These are phyloP conservation scores for Bombus breviceps DNA, from an alignment of 1,140 invertebrate genomes.

Conservation along the genomic window DNA sequence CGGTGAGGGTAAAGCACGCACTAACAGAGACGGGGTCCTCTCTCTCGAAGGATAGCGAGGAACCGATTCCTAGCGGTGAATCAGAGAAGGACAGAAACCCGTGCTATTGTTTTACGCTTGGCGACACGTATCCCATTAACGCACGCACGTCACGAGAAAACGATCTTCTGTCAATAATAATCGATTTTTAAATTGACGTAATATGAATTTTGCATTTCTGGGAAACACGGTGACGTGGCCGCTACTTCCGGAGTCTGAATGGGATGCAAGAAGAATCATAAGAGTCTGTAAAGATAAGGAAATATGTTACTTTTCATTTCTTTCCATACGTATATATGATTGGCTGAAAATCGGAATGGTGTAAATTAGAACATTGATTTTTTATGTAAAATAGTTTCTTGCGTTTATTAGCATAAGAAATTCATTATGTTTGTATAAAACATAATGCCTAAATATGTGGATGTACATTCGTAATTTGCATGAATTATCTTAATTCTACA, in stretches of 20 bases:
- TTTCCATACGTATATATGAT: too few relatives aligned
- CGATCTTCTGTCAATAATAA: conserved; percentile 62
- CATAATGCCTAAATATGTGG: too few relatives aligned
- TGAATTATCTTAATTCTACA: too few relatives aligned
- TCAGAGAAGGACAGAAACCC: conserved; percentile 42
- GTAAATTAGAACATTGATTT: too few relatives aligned
- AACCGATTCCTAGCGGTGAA: conserved; percentile 45
- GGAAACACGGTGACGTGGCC: neutral
- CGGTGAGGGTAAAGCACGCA: conserved; percentile 68
- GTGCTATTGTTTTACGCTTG: conserved; percentile 59
- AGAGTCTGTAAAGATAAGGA: neutral
- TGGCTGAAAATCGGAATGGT: too few relatives aligned
- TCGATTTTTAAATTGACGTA: conserved; percentile 51
- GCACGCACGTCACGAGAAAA: conserved; percentile 46
- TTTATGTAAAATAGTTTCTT: too few relatives aligned
- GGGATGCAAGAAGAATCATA: neutral
- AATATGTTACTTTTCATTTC: too few relatives aligned
- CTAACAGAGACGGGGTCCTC: conserved; percentile 62
- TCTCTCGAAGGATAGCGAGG: conserved; percentile 57
- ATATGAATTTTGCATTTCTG: conserved; percentile 15
- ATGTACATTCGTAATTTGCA: too few relatives aligned
- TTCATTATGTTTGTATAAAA: too few relatives aligned
- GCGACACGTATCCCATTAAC: conserved; percentile 42
- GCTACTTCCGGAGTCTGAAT: conserved; percentile 6
- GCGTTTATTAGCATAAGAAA: too few relatives aligned